Evolutionary conservation across 2,888 invertebrate genomes (phyloP), one percentile per base, ranked within the genome.

Genomic region (Exephanes ischioxanthus): DNA sequence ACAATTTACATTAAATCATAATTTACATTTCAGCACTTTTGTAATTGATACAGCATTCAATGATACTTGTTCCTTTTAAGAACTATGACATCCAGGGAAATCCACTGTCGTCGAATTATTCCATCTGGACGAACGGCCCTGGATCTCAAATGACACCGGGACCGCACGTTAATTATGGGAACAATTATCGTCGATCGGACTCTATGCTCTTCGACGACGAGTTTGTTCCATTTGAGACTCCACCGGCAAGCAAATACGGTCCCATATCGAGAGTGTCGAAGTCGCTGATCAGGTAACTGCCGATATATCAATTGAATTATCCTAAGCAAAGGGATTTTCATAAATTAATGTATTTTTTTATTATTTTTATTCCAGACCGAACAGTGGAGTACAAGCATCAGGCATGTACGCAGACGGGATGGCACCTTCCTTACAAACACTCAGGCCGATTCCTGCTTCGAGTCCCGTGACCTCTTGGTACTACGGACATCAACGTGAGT

Each of bases 141-240:
- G 89, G 89, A 41, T 88, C 89, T 82, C 92, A 93, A 80, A 87
- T 92, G 80, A 86, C 89, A 45, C 87, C 91, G 41, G 83, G 90
- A 33, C 86, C 89, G 19, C 93, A 92, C 82, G 90, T 93, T 5
- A 93, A 91, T 88, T 92, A 91, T 33, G 89, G 90, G 37, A 92
- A 91, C 81, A 92, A 92, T 85, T 95, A 94, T 88, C 94, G 95
- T 9, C 94, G 95, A 77, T 94, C 95, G 26, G 95, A 95, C 90
- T 94, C 95, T 0, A 94, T 95, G 86, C 91, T 95, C 70, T 95
- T 95, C 53, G 96, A 96, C 87, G 96, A 96, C 89, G 96, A 96
- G 89, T 96, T 96, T 90, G 96, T 96, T 78, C 96, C 96, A 7
- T 96, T 96, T 92, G 96, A 96, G 90, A 94, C 95, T 48, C 95